Base-by-base conservation (phyloP, 30 jellyfish, hydroid and myxozoan species). In the Aurelia aurita region DNA sequence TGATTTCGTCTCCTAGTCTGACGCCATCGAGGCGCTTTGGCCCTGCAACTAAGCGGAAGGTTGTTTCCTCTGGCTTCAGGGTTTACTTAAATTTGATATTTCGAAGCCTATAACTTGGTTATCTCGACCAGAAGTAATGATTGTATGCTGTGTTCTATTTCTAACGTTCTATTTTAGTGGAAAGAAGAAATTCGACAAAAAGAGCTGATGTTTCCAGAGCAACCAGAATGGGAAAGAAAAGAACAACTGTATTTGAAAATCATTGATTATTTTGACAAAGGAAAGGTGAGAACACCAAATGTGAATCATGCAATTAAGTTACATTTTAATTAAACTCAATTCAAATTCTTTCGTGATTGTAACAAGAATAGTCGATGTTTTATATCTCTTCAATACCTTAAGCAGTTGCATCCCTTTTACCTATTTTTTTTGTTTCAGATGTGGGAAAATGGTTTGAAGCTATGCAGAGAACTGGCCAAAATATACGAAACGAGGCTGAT, bases 391-490 rank as follows among this genome's bases (percentile, higher is more conserved):
- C 16, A 65, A 65, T 20, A 9, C 54, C 26, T 32, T 26, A 16
- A 27, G 14, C 22, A 32, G 26, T 10, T 20, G 8, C 19, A 27
- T 65, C 5, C 20, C n/a, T 39, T 22, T 70, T 39, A 31, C 20
- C n/a, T n/a, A n/a, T n/a, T n/a, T 49, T 0, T 73, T 53, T 28
- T 58, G 26, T 55, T 60, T 26, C 47, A 84, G 94, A 71, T 91
- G 75, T 94, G 99, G 99, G 99, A 94, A 54, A 76, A 80, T 77
- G 99, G 99, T 18, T 58, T 94, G 44, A 90, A 84, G 28, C 87
- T 94, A 5, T 94, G 99, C 85, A 94, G 89, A 53, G 99, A 88
- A 79, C 90, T 94, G 20, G 97, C 99, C 0, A 43, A 29, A 45
- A 89, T 68, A 21, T 94, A 94, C 69, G 99, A 94, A 57, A 83